These are phyloP conservation scores for Pseudomyrmex flavicornis DNA, from an alignment of 1,140 invertebrate genomes.

Conservation along the genomic window DNA sequence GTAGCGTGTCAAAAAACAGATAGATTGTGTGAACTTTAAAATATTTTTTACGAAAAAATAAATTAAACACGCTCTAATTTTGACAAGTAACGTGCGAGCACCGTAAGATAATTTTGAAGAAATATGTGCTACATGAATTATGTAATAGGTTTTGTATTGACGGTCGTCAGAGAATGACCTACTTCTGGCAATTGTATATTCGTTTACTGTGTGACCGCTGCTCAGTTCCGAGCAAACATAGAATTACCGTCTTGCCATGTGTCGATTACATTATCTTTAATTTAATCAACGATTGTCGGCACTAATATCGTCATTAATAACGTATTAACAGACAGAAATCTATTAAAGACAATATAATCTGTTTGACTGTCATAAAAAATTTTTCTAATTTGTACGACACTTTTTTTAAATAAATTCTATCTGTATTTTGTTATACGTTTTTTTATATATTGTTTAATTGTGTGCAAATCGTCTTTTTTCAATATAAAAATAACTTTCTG, in stretches of 20 bases:
- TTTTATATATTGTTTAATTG: no score
- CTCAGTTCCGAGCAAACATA: slow-evolving; percentile 11
- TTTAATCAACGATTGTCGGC: slow-evolving; percentile 59
- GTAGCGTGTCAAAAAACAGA: no score
- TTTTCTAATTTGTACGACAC: neutral
- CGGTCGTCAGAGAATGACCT: slow-evolving; percentile 57
- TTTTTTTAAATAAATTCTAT: neutral
- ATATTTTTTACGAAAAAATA: no score
- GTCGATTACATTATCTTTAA: slow-evolving; percentile 54
- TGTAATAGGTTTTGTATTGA: neutral
- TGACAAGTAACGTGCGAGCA: no score
- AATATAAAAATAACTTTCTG: no score
- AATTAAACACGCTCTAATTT: no score
- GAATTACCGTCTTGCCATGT: slow-evolving; percentile 41
- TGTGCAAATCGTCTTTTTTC: no score
- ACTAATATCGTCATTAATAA: slow-evolving; percentile 22
- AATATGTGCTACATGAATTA: no score
- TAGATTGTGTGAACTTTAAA: no score
- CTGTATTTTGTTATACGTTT: neutral
- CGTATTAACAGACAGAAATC: neutral
- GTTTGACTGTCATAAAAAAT: no score
- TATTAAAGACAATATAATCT: neutral
- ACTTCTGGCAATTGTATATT: slow-evolving; percentile 67
- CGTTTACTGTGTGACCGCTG: slow-evolving; percentile 46
- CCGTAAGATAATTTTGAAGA: no score